Evolutionary conservation across 1,140 invertebrate genomes (phyloP), one percentile per base, ranked within the genome.

Genomic region (Drosophila elegans): DNA sequence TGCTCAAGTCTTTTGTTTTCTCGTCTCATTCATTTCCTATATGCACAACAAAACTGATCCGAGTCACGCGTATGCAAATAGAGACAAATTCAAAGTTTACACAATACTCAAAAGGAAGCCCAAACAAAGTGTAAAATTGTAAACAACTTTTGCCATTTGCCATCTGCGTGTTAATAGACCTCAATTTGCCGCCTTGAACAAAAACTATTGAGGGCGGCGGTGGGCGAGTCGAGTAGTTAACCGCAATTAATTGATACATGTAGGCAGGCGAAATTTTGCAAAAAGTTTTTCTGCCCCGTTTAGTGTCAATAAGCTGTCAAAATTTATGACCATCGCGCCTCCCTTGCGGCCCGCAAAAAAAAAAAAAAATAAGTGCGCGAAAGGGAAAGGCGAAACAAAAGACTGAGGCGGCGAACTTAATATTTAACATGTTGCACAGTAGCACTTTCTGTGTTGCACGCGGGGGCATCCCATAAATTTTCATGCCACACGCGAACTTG

Each of bases 231-330:
- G 68, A 59, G 74, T 59, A 64, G 60, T 72, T 69, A 63, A 76
- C 52, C 42, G 27, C 62, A 29, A 64, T 71, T 71, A 71, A 71
- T 57, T 48, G 52, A 71, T 46, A 25, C 10, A 39, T 61, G 36
- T 74, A 39, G 45, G 36, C 34, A 42, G 61, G 36, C 16, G 11
- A 56, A 21, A 42, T 74, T 57, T 74, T 32, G 61, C 16, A 39
- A 25, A 29, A 53, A 34, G 13, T 62, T 41, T 54, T 49, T 38
- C 34, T 59, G 63, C 60, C 52, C 56, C 56, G 66, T 80, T 77
- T 83, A 88, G 55, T 80, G 85, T 88, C 80, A 88, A 88, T 89
- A 89, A 89, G 79, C 76, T 80, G 80, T 88, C 76, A 80, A 83
- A 67, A 74, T 88, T 84, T 84, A 88, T 89, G 75, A 42, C 84